Percentiles rank a stretch among this genome's conserved stretches.
These are phyloP conservation scores for Pitangus sulphuratus DNA, from an alignment of 2,797 vertebrate genomes.

Conservation along the genomic window DNA sequence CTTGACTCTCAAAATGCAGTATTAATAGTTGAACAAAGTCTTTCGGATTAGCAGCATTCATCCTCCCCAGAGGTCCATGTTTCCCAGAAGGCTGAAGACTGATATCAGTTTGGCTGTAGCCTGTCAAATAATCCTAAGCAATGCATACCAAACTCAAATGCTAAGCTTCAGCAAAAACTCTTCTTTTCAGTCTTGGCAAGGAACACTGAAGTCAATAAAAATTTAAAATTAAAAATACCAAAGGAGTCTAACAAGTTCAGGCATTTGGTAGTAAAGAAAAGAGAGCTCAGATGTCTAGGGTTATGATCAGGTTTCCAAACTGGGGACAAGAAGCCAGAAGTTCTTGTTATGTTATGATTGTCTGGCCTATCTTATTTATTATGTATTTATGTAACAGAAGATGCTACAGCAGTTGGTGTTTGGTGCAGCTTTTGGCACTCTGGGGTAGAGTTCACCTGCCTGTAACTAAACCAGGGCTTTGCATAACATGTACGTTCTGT, in stretches of 20 bases:
- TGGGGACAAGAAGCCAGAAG: background rate
- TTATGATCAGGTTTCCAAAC: background rate
- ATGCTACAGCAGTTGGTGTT: background rate
- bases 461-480: background rate
- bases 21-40: background rate
- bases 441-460: background rate
- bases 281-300: background rate
- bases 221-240: background rate
- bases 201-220: background rate
- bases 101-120: background rate
- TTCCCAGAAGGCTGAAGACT: background rate
- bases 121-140: background rate
- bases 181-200: background rate
- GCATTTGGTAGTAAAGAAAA: background rate
- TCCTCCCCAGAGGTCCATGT: background rate
- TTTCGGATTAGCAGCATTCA: background rate
- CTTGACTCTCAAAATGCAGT: background rate
- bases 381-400: background rate
- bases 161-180: background rate
- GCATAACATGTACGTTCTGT: rapidly evolving
- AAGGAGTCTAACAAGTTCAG: background rate
- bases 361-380: background rate
- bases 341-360: background rate
- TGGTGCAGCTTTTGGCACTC: background rate
- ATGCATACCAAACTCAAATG: background rate